phyloP scores from a whole-genome alignment of 2,888 invertebrate species.

The Papilio elwesi region DNA sequence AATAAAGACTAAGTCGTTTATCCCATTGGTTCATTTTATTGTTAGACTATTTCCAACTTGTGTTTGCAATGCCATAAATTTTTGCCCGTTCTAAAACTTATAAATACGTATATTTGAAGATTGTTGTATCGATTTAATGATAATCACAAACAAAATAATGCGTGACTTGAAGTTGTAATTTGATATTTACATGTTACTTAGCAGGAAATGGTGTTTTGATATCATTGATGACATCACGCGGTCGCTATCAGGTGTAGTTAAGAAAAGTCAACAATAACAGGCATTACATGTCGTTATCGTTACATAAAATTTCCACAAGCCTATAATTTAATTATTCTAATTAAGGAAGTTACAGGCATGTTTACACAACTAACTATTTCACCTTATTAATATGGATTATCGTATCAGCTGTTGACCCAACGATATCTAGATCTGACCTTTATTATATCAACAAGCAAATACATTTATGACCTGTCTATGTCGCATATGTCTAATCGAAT shows the following conservation, averaged over 20 bases:
- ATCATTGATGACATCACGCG: background rate
- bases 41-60: background rate
- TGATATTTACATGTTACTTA: background rate
- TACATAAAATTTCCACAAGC: constrained; percentile 9
- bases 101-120: too few species aligned
- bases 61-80: too few species aligned
- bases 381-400: constrained; percentile 17
- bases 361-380: constrained; percentile 21
- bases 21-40: background rate
- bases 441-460: constrained; percentile 14
- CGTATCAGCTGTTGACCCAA: constrained; percentile 13
- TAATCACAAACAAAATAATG: too few species aligned
- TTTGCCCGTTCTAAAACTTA: too few species aligned
- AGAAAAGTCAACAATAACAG: background rate
- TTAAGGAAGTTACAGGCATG: background rate
- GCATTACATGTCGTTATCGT: background rate
- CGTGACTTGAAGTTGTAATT: too few species aligned
- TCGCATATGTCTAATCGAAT: constrained; percentile 16
- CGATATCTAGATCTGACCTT: background rate
- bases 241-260: background rate
- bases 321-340: background rate
- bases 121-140: too few species aligned
- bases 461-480: constrained; percentile 23
- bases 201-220: background rate
- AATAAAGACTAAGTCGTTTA: too few species aligned